These are phyloP conservation scores for Zaprionus nigranus DNA, from an alignment of 1,140 invertebrate genomes.

Conservation along the genomic window DNA sequence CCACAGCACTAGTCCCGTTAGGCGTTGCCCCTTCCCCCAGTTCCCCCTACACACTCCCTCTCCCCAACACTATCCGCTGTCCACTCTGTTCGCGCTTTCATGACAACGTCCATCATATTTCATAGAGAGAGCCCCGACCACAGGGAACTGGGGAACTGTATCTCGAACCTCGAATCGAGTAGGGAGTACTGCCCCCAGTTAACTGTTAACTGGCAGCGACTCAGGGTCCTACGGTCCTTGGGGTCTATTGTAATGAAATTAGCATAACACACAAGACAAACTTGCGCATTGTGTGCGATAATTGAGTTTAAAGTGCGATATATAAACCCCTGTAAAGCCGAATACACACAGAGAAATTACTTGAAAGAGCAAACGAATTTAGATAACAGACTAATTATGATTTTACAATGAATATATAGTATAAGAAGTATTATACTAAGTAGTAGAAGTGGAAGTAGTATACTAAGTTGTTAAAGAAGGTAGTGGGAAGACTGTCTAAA, in stretches of 20 bases:
- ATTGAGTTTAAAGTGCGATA: slow-evolving; percentile 61
- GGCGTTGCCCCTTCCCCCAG: no score
- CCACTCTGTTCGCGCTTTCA: slow-evolving; percentile 55
- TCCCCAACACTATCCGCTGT: neutral
- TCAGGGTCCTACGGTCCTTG: neutral
- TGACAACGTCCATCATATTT: slow-evolving; percentile 79
- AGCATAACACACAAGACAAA: slow-evolving; percentile 61
- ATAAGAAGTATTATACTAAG: no score
- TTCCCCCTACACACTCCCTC: neutral
- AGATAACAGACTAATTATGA: neutral
- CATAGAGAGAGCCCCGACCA: slow-evolving; percentile 44
- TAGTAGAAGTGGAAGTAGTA: no score
- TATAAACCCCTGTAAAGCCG: neutral
- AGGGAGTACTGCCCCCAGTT: neutral
- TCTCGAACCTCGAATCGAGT: slow-evolving; percentile 6
- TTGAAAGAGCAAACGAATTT: neutral
- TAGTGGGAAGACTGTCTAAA: no score
- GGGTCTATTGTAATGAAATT: slow-evolving; percentile 71
- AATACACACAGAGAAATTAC: slow-evolving; percentile 4
- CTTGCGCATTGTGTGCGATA: slow-evolving; percentile 63
- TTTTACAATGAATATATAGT: neutral
- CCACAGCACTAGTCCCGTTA: slow-evolving; percentile 21
- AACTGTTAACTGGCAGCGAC: slow-evolving; percentile 2
- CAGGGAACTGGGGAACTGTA: neutral
- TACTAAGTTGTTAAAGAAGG: no score